Evolutionary conservation across 2,797 vertebrate genomes (phyloP).

Genomic region (Galaxias olidus): DNA sequence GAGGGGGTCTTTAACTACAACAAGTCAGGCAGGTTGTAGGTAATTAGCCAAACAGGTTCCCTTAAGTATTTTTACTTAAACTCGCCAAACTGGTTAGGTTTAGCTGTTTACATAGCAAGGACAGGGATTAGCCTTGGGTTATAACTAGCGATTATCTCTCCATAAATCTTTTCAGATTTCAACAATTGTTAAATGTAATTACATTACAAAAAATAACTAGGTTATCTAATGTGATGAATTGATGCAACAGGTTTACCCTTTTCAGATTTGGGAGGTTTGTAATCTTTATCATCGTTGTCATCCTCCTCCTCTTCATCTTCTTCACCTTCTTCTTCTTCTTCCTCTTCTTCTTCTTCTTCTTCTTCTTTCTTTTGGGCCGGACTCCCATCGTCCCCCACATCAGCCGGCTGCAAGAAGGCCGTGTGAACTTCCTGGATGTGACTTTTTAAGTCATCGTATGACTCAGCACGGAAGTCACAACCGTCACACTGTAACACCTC

Average conservation of each 20-base stretch:
- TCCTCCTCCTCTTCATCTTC: slow-evolving; percentile 54
- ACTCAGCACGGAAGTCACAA: slow-evolving; percentile 97
- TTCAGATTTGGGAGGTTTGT: slow-evolving; percentile 62
- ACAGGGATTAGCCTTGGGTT: too few species aligned
- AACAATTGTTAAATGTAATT: too few species aligned
- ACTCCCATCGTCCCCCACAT: slow-evolving; percentile 83
- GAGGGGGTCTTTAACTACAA: too few species aligned
- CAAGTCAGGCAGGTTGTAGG: too few species aligned
- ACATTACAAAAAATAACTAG: too few species aligned
- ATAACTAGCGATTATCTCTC: too few species aligned
- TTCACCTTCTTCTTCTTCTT: slow-evolving; percentile 78
- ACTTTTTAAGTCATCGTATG: slow-evolving; percentile 93
- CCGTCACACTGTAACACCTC: slow-evolving; percentile 98
- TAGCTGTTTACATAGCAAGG: too few species aligned
- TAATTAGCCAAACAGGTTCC: too few species aligned
- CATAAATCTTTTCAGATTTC: too few species aligned
- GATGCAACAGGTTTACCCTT: slow-evolving; percentile 56
- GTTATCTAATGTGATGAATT: slow-evolving; percentile 17
- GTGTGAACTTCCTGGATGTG: slow-evolving; percentile 99
- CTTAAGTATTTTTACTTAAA: too few species aligned
- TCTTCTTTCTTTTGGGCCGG: slow-evolving; percentile 81
- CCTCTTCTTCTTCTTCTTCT: slow-evolving; percentile 83
- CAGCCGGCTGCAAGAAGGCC: slow-evolving; percentile 93
- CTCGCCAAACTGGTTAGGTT: too few species aligned
- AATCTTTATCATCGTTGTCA: slow-evolving; percentile 60